Base-by-base conservation (phyloP, 2,888 invertebrate genomes). In the Himalopsyche kuldschensis region DNA sequence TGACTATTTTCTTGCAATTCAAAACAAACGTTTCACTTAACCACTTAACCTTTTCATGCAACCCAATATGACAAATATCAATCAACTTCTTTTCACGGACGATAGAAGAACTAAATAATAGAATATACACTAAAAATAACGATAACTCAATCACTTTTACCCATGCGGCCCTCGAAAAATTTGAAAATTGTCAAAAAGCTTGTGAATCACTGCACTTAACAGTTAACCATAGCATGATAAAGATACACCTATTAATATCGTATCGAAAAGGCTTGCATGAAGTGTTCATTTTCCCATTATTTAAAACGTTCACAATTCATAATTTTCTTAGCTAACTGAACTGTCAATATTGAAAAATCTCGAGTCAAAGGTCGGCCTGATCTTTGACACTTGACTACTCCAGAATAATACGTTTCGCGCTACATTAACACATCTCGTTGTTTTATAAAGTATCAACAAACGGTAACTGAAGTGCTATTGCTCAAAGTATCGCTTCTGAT, bases 341-440 rank as follows among this genome's bases (percentile, higher is more conserved):
- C 82, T 79, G 82, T 78, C 82, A 82, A 78, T 82, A 78, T 78
- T 82, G 82, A 82, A 78, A 82, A 79, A 82, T 79, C 82, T 82
- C 8, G n/a, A 55, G 55, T 55, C 55, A 55, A 55, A 55, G 55
- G 55, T 55, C 55, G 24, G 8, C 55, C 6, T 55, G 55, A 55
- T 55, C 55, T 55, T 20, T 5, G 55, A 55, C 55, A 20, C 10
- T 15, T 41, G 41, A 11, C 41, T 55, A 55, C 48, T 55, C 48
- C 6, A 55, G 20, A 55, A 20, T 41, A 41, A 41, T 20, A 6
- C 10, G 5, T 55, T 3, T 24, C 20, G 41, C 55, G 20, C n/a
- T 55, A 8, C 10, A 55, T 55, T 20, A 55, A 20, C n/a, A 20
- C 55, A 3, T 55, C 55, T 20, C 20, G 24, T n/a, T 55, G 55